Percentiles rank a stretch among this genome's conserved stretches.
Conservation (phyloP, 2,797 vertebrate genomes). For the Anas bahamensis region DNA sequence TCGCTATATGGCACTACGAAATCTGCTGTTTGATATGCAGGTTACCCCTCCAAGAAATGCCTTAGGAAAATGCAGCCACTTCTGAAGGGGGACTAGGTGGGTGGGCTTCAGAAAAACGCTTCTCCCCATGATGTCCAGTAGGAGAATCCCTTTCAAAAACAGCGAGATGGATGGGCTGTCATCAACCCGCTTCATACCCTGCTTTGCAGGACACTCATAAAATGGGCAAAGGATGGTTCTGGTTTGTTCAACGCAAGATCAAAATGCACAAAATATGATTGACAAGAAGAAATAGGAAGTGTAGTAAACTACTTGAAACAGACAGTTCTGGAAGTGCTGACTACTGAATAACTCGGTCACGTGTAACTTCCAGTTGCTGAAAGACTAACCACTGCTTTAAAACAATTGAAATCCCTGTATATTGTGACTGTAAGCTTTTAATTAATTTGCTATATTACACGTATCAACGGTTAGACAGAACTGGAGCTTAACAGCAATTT, state of each 20-base stretch:
- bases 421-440: conserved; percentile 66
- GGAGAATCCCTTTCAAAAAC: conserved; percentile 39
- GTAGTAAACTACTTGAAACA: not conserved
- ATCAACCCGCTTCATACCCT: not conserved
- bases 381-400: conserved; percentile 56
- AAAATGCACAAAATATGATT: conserved; percentile 6
- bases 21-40: conserved; percentile 15
- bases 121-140: not conserved
- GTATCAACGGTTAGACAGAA: conserved; percentile 60
- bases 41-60: conserved; percentile 11
- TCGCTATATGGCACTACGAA: not conserved
- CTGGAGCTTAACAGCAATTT: conserved; percentile 48
- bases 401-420: conserved; percentile 57
- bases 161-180: conserved; percentile 17
- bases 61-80: conserved; percentile 51
- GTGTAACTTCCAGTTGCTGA: conserved; percentile 47
- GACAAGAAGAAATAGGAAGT: not conserved
- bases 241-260: not conserved
- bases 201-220: not conserved
- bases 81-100: not conserved
- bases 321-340: not conserved
- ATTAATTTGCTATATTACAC: conserved; percentile 61
- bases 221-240: conserved; percentile 2
- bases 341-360: not conserved
- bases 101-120: conserved; percentile 28